Evolutionary conservation across 2,888 invertebrate species (phyloP).

Genomic region (Scaptomyza caliginosa): DNA sequence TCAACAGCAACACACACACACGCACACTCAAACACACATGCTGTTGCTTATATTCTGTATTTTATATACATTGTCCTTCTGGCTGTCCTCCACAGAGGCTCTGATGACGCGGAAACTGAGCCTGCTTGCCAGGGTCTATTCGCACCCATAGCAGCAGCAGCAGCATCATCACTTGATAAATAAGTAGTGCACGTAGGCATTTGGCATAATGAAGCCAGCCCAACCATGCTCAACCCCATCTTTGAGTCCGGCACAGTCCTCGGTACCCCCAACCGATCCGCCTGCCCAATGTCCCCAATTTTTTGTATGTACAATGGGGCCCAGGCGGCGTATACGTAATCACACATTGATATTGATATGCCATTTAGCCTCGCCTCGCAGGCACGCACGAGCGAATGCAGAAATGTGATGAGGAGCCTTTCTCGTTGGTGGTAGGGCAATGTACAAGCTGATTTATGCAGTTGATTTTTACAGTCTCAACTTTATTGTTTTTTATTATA

Average conservation of each 20-base stretch:
- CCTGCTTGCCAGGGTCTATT: slow-evolving; percentile 25
- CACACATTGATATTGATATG: slow-evolving; percentile 80
- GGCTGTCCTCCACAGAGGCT: slow-evolving; percentile 65
- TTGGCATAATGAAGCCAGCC: slow-evolving; percentile 69
- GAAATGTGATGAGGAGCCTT: neutral
- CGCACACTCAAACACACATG: slow-evolving; percentile 16
- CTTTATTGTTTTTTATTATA: slow-evolving; percentile 66
- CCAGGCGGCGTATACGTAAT: slow-evolving; percentile 76
- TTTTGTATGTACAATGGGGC: slow-evolving; percentile 39
- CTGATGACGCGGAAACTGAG: slow-evolving; percentile 37
- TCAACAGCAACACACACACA: slow-evolving; percentile 47
- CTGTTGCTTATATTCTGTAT: slow-evolving; percentile 38
- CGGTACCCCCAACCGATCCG: too few relatives aligned
- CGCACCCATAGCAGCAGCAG: slow-evolving; percentile 31
- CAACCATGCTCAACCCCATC: slow-evolving; percentile 1
- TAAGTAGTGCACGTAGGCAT: slow-evolving; percentile 78
- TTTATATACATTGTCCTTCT: slow-evolving; percentile 32
- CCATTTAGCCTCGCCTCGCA: slow-evolving; percentile 59
- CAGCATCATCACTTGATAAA: slow-evolving; percentile 74
- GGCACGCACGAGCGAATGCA: slow-evolving; percentile 28
- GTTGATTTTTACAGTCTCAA: slow-evolving; percentile 62
- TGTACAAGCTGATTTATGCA: slow-evolving; percentile 62
- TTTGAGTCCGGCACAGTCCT: neutral
- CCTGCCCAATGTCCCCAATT: slow-evolving; percentile 37
- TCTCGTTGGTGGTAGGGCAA: neutral